Conservation (phyloP, 2,797 vertebrate genomes). For the Bufotes viridis region DNA sequence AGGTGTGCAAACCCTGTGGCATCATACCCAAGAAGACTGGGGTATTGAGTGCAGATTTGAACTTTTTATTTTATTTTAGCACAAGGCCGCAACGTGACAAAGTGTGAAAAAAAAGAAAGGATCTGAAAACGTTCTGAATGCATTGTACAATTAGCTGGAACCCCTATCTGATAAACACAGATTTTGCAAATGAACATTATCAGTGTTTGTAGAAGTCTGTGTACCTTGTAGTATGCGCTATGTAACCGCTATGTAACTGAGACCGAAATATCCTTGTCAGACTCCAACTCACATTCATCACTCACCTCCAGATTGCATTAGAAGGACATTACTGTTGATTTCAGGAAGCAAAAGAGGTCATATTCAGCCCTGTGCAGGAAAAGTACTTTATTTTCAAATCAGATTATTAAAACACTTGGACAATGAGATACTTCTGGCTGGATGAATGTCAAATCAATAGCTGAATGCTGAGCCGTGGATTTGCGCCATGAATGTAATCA, state of each 20-base stretch:
- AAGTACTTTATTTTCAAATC: conserved; percentile 63
- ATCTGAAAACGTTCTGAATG: too few species aligned
- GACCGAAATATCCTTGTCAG: conserved; percentile 28
- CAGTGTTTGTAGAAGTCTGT: neutral
- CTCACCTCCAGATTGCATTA: conserved; percentile 60
- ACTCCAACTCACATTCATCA: conserved; percentile 53
- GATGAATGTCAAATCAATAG: conserved; percentile 68
- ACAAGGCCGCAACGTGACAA: too few species aligned
- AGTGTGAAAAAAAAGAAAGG: too few species aligned
- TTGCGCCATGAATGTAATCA: conserved; percentile 59
- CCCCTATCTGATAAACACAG: neutral
- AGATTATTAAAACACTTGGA: conserved; percentile 65
- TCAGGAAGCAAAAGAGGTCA: conserved; percentile 44
- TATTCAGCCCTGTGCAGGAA: conserved; percentile 59
- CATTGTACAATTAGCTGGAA: neutral
- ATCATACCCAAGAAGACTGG: too few species aligned
- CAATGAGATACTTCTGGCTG: conserved; percentile 57
- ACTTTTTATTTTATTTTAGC: too few species aligned
- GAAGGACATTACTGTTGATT: conserved; percentile 50
- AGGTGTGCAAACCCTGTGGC: too few species aligned
- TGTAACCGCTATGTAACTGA: conserved; percentile 51
- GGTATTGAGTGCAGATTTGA: too few species aligned
- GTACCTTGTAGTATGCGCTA: conserved; percentile 36
- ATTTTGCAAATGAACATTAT: neutral
- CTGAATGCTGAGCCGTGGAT: conserved; percentile 47